Percentiles rank a stretch among this genome's conserved stretches.
phyloP scores from a whole-genome alignment of 2,888 invertebrate species.

The Plagodis pulveraria region DNA sequence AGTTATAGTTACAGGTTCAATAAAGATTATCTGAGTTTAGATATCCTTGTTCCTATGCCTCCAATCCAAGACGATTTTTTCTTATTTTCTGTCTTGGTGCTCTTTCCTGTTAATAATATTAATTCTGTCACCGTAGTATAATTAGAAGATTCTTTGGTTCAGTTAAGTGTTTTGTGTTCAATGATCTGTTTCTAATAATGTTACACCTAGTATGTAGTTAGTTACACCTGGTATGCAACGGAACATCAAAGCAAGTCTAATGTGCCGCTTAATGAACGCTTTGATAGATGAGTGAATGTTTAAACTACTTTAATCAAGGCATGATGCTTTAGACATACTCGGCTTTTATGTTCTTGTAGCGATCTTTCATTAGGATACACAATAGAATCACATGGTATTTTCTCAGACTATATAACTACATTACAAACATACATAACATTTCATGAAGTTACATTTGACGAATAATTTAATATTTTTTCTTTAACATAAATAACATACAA shows the following conservation, averaged over 20 bases:
- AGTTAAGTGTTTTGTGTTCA: slow-evolving; percentile 15
- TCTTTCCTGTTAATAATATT: too few relatives aligned
- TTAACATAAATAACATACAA: neutral
- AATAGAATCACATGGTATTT: slow-evolving; percentile 8
- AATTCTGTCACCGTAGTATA: too few relatives aligned
- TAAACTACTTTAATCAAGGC: too few relatives aligned
- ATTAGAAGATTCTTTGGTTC: too few relatives aligned
- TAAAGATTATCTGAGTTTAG: too few relatives aligned
- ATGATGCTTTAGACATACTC: neutral
- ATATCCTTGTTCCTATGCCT: too few relatives aligned
- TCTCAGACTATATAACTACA: slow-evolving; percentile 4
- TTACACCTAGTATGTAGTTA: slow-evolving; percentile 7
- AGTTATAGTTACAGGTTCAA: too few relatives aligned
- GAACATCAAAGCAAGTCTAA: slow-evolving; percentile 7
- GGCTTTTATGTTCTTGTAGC: slow-evolving; percentile 14
- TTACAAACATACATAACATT: slow-evolving; percentile 12
- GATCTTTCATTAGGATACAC: slow-evolving; percentile 4
- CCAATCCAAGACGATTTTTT: too few relatives aligned
- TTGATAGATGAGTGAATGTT: neutral
- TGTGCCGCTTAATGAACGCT: neutral
- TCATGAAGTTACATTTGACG: slow-evolving; percentile 15
- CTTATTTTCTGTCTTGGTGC: too few relatives aligned
- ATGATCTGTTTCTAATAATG: slow-evolving; percentile 1
- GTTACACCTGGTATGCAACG: neutral
- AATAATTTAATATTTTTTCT: neutral